These are phyloP conservation scores for Drosophila prosaltans DNA, from an alignment of 1,140 invertebrate genomes.

Conservation along the genomic window DNA sequence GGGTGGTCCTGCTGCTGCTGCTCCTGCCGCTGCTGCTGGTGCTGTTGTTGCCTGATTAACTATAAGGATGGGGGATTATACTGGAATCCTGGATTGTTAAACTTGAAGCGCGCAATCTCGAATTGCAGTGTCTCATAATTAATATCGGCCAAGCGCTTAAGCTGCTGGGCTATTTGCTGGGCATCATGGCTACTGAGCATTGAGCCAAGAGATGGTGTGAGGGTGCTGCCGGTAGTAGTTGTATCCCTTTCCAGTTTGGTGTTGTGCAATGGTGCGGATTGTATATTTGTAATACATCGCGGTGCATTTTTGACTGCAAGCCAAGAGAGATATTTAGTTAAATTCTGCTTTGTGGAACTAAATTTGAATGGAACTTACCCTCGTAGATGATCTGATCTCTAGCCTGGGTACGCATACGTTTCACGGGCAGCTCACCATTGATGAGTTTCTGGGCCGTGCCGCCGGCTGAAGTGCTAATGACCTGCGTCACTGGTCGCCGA, in stretches of 20 bases:
- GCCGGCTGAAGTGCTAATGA: constrained; percentile 36
- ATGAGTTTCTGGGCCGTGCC: constrained; percentile 63
- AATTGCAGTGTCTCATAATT: constrained; percentile 79
- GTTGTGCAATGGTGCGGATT: constrained; percentile 63
- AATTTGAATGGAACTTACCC: constrained; percentile 37
- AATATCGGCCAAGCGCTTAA: constrained; percentile 77
- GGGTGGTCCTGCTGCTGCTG: neutral
- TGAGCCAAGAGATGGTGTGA: constrained; percentile 30
- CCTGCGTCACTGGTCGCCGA: constrained; percentile 17
- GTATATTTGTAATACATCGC: constrained; percentile 64
- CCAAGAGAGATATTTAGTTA: neutral
- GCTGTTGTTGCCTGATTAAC: constrained; percentile 35
- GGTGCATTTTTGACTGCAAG: constrained; percentile 74
- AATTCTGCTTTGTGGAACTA: neutral
- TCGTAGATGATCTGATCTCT: constrained; percentile 78
- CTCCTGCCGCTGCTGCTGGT: constrained; percentile 1
- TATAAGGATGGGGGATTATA: constrained; percentile 74
- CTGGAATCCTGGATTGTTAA: constrained; percentile 81
- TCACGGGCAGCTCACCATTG: constrained; percentile 74
- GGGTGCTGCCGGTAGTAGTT: constrained; percentile 3
- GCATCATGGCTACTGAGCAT: constrained; percentile 63
- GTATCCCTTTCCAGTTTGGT: constrained; percentile 54
- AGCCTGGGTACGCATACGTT: constrained; percentile 62
- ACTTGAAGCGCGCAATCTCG: constrained; percentile 80
- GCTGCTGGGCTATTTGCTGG: constrained; percentile 72